Conservation (phyloP, 2,888 invertebrate genomes). For the Tetragonisca angustula region DNA sequence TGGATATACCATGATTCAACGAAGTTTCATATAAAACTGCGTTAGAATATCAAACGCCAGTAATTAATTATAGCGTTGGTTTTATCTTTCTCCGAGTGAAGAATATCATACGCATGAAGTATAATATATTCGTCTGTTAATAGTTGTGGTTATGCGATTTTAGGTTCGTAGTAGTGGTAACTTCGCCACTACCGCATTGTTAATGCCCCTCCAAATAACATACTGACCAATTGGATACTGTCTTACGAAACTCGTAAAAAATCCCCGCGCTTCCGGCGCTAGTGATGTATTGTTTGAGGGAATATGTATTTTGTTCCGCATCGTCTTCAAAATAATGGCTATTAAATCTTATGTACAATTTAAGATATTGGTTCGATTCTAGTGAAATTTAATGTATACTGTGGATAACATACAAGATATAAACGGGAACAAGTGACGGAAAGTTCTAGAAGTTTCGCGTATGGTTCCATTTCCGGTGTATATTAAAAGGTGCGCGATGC, state of each 20-base stretch:
- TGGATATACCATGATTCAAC: constrained; percentile 35
- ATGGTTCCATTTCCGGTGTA: constrained; percentile 78
- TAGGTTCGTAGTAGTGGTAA: constrained; percentile 41
- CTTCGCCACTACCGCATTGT: constrained; percentile 49
- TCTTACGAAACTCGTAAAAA: constrained; percentile 64
- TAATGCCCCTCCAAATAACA: constrained; percentile 47
- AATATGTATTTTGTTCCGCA: constrained; percentile 50
- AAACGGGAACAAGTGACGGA: constrained; percentile 60
- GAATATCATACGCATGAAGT: not conserved
- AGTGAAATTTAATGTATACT: constrained; percentile 11
- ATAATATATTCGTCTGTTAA: constrained; percentile 19
- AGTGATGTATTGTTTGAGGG: constrained; percentile 63
- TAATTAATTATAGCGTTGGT: not conserved
- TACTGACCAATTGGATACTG: constrained; percentile 65
- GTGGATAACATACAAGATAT: constrained; percentile 2
- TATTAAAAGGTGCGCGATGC: constrained; percentile 78
- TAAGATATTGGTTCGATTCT: constrained; percentile 13
- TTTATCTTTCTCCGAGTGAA: not conserved
- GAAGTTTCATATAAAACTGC: constrained; percentile 8
- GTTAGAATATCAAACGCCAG: not conserved
- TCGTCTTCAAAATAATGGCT: constrained; percentile 19
- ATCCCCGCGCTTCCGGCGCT: constrained; percentile 70
- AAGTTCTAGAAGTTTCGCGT: constrained; percentile 81
- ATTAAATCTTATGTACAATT: constrained; percentile 23
- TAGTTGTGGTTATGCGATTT: constrained; percentile 30